These are phyloP conservation scores for Bombus waltoni DNA, from an alignment of 1,140 invertebrate genomes.

Conservation along the genomic window DNA sequence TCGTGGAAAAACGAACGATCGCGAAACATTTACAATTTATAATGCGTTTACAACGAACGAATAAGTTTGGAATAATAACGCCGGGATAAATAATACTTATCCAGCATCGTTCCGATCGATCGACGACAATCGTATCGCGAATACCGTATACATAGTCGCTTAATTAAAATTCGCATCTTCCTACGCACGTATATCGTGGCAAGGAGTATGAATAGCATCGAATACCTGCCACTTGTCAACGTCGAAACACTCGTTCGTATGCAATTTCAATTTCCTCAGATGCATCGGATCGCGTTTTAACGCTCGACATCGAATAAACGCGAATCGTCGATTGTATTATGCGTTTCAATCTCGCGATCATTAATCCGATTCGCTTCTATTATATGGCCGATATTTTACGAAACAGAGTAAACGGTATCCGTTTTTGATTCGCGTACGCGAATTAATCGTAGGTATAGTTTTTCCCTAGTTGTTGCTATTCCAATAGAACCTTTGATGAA, in stretches of 20 bases:
- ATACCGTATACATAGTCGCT: neutral
- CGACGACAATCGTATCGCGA: neutral
- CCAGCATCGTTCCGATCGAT: neutral
- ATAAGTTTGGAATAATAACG: neutral
- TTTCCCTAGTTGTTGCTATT: neutral
- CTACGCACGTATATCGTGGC: neutral
- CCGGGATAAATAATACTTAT: neutral
- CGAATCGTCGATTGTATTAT: neutral
- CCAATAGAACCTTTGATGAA: neutral
- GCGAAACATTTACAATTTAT: neutral
- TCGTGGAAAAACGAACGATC: neutral
- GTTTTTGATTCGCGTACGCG: too few species aligned
- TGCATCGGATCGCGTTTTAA: neutral
- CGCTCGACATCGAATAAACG: neutral
- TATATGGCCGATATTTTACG: neutral
- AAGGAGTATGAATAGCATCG: neutral
- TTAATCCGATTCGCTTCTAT: constrained; percentile 21
- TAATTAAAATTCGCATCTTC: neutral
- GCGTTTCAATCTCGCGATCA: neutral
- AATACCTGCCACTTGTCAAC: neutral
- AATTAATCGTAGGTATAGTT: neutral
- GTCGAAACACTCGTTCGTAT: neutral
- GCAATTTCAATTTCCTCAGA: neutral
- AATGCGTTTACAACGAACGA: neutral
- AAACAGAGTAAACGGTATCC: too few species aligned